Evolutionary conservation across 2,888 invertebrate genomes (phyloP).

Genomic region (Dicroscelio sp.): DNA sequence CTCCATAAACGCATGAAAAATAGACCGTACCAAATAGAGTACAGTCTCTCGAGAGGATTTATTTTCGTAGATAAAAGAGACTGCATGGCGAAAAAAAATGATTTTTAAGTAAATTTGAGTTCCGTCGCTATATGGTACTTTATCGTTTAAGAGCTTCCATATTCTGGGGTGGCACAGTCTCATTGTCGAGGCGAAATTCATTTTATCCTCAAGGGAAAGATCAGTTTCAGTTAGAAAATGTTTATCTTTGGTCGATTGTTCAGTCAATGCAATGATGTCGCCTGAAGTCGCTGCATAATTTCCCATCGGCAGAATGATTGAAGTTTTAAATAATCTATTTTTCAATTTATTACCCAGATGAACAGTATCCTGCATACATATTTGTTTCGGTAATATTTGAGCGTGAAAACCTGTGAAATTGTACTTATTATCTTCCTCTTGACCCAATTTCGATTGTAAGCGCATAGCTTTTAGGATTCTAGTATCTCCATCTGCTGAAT

Average conservation of each 20-base stretch:
- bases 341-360: slow-evolving; percentile 86
- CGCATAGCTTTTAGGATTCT: too few relatives aligned
- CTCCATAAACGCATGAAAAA: slow-evolving; percentile 81
- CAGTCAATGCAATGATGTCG: slow-evolving; percentile 65
- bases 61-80: slow-evolving; percentile 70
- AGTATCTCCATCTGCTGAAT: slow-evolving; percentile 85
- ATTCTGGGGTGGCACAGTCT: slow-evolving; percentile 67
- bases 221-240: slow-evolving; percentile 42
- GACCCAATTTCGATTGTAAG: too few relatives aligned
- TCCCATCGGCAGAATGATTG: slow-evolving; percentile 82
- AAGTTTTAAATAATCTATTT: slow-evolving; percentile 81
- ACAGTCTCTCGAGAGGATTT: slow-evolving; percentile 72
- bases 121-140: slow-evolving; percentile 82
- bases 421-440: too few relatives aligned
- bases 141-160: slow-evolving; percentile 67
- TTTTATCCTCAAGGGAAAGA: slow-evolving; percentile 79
- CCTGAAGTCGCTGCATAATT: slow-evolving; percentile 79
- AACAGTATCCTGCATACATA: slow-evolving; percentile 79
- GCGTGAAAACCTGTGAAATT: slow-evolving; percentile 22
- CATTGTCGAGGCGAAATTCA: slow-evolving; percentile 83
- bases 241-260: slow-evolving; percentile 17
- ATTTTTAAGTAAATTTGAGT: slow-evolving; percentile 83
- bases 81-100: slow-evolving; percentile 74
- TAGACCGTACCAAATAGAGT: slow-evolving; percentile 80
- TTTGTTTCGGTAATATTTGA: slow-evolving; percentile 9